These are phyloP conservation scores for Nemoura dubitans DNA, from an alignment of 2,888 invertebrate species.

Conservation along the genomic window DNA sequence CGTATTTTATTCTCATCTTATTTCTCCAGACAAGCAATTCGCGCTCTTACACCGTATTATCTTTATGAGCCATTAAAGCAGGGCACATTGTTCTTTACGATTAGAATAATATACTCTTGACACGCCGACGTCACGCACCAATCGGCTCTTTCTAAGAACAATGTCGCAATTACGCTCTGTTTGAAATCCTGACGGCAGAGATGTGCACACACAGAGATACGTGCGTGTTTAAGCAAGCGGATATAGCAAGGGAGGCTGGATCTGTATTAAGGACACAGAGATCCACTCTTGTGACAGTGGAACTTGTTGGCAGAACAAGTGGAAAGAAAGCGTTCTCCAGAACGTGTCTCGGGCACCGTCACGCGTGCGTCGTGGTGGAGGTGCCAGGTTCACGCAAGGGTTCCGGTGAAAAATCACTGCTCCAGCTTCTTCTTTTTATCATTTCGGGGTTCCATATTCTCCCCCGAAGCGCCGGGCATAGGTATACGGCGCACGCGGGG, in stretches of 20 bases:
- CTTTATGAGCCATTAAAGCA: constrained; percentile 17
- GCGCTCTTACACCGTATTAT: constrained; percentile 31
- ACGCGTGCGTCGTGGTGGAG: neutral
- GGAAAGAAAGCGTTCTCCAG: no score
- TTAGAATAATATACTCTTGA: neutral
- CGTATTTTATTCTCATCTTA: constrained; percentile 31
- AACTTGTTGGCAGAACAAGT: no score
- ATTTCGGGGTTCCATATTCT: neutral
- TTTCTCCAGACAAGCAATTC: constrained; percentile 23
- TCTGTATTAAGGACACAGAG: no score
- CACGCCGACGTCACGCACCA: neutral
- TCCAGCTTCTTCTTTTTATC: neutral
- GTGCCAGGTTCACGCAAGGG: neutral
- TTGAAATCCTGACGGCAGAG: neutral
- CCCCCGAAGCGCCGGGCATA: neutral
- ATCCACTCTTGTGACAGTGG: no score
- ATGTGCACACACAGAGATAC: no score
- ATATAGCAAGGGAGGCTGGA: neutral
- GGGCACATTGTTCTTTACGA: constrained; percentile 18
- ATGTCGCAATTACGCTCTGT: neutral
- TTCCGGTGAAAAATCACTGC: neutral
- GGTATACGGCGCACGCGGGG: neutral
- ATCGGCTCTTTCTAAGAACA: neutral
- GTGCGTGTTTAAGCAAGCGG: no score
- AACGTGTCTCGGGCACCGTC: no score